Evolutionary conservation across 2,113 vertebrate genomes (phyloP), one percentile per base, ranked within the genome.

Genomic region (Burhinus oedicnemus): DNA sequence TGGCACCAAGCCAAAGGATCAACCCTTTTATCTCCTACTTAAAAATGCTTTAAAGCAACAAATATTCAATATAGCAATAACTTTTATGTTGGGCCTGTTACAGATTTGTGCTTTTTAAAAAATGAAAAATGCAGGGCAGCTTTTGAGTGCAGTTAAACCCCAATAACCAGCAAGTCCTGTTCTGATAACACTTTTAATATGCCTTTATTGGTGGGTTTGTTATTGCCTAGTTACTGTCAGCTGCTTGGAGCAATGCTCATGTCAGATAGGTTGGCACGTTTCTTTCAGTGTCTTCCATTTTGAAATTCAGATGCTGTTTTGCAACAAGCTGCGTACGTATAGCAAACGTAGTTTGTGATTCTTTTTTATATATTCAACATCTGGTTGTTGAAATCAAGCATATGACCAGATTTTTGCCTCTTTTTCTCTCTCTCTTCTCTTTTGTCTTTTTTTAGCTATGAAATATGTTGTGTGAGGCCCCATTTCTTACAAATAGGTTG

Each of bases 401-500:
- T 91, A 34, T 49, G 86, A 70, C 83, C 5, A 4, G 45, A 83
- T 89, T 97, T 96, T 89, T 96, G 66, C 85, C 47, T 71, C 55
- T 77, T 19, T 32, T 15, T 62, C 17, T n/a, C 27, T 62, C 27
- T 76, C 45, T 93, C 5, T 25, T 44, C 1, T 1, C 3, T 32
- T 26, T 93, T 84, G 86, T 72, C 42, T 49, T 54, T 79, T 93
- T 88, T 90, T 84, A 90, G 60, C 71, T 93, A 90, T 93, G 94
- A 93, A 88, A 82, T 94, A 58, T 27, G 47, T 87, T 95, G 44
- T 61, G n/a, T 72, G 79, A 95, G 92, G 83, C 69, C 42, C 26
- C 12, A 8, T 91, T 93, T 94, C 95, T 96, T 95, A 90, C 75
- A 92, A 96, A 81, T 94, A 60, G 23, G 6, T 91, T 95, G 69